A percentile compares a stretch with the other conserved stretches of the same genome.
phyloP scores from a whole-genome alignment of 2,888 invertebrate species.

The Chromoteleia sp. region DNA sequence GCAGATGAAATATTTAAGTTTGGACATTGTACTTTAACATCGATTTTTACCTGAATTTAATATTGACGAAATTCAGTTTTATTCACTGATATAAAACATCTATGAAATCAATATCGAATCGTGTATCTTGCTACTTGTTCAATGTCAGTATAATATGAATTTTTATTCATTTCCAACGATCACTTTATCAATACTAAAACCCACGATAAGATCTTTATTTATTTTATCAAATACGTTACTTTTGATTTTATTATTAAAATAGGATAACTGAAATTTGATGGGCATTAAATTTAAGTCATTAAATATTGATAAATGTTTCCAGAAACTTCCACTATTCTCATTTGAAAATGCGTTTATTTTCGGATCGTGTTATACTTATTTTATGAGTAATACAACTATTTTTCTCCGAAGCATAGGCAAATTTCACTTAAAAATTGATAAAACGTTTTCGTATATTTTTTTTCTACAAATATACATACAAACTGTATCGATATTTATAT shows the following conservation, averaged over 20 bases:
- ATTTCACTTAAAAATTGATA: background rate
- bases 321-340: background rate
- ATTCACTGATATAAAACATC: background rate
- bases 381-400: slow-evolving; percentile 3
- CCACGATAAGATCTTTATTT: background rate
- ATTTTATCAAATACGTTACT: background rate
- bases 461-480: background rate
- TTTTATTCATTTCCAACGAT: background rate
- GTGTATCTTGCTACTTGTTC: background rate
- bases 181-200: background rate
- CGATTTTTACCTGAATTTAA: background rate
- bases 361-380: background rate
- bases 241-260: background rate
- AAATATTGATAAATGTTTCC: background rate
- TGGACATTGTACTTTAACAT: too few species aligned
- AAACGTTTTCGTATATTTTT: too few species aligned
- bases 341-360: background rate
- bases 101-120: background rate
- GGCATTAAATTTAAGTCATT: background rate
- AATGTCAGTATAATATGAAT: background rate
- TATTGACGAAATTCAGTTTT: background rate
- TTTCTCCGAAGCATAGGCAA: background rate
- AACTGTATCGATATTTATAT: slow-evolving; percentile 18
- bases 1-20: too few species aligned
- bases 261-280: background rate